Conservation (phyloP, 2,113 vertebrate species). For the Podilymbus podiceps region DNA sequence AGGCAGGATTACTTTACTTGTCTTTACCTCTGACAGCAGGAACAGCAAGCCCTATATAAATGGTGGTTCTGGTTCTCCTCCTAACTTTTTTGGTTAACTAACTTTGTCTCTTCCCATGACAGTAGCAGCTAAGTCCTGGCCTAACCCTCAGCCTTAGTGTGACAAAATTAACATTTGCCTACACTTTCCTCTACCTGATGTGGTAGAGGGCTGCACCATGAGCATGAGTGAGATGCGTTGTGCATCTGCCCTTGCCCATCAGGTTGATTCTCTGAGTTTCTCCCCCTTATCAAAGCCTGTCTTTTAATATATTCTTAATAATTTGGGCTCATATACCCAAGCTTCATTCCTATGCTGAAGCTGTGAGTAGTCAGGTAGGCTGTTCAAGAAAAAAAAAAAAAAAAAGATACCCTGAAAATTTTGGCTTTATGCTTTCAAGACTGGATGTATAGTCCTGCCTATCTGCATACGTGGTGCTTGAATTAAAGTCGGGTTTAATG, state of each 20-base stretch:
- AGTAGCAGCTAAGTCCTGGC: background rate
- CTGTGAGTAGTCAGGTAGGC: background rate
- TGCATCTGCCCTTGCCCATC: background rate
- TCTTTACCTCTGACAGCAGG: background rate
- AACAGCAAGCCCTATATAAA: background rate
- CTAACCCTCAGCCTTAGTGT: background rate
- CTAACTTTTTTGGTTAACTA: background rate
- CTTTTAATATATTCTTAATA: background rate
- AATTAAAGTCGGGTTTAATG: background rate
- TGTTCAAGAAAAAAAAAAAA: background rate
- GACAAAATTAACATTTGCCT: background rate
- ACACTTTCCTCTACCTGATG: background rate
- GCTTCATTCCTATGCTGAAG: background rate
- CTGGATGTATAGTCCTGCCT: background rate
- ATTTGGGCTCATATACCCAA: background rate
- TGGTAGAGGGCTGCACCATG: background rate
- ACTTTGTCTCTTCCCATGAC: background rate
- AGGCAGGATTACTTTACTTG: background rate
- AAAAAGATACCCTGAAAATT: background rate
- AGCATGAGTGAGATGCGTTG: fast-evolving
- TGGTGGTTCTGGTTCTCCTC: background rate
- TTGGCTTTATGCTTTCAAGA: background rate
- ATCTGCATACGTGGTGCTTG: background rate
- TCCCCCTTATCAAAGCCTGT: background rate
- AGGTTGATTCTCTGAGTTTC: background rate